Evolutionary conservation across 2,113 vertebrate species (phyloP).

Genomic region (Cyanoliseus patagonus): DNA sequence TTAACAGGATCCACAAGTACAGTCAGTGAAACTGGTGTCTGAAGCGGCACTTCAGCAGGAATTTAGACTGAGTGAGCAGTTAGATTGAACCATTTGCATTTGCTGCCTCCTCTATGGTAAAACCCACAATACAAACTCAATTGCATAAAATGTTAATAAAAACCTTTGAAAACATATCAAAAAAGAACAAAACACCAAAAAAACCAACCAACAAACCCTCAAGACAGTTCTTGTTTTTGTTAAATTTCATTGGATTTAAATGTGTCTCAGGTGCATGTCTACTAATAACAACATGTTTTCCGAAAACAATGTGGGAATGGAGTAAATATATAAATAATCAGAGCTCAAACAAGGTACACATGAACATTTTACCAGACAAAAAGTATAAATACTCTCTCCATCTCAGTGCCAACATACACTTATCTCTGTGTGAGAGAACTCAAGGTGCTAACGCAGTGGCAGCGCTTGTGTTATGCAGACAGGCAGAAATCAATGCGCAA

Average conservation of each 20-base stretch:
- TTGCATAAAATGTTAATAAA: neutral
- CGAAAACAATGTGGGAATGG: neutral
- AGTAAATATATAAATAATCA: neutral
- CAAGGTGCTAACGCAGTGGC: neutral
- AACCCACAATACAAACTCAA: neutral
- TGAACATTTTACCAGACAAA: neutral
- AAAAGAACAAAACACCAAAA: neutral
- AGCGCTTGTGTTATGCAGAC: fast-evolving
- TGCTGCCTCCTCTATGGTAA: neutral
- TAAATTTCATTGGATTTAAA: neutral
- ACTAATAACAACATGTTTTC: neutral
- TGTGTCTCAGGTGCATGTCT: neutral
- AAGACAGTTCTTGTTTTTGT: neutral
- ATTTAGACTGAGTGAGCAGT: neutral
- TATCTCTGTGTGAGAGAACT: neutral
- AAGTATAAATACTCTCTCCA: neutral
- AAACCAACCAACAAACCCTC: neutral
- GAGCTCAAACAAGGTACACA: neutral
- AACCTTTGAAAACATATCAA: neutral
- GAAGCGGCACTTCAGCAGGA: fast-evolving
- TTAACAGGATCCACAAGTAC: neutral
- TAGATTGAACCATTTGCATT: neutral
- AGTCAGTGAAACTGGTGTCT: neutral
- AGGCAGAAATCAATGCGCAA: neutral
- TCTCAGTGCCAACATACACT: neutral